Evolutionary conservation across 2,888 invertebrate genomes (phyloP), one percentile per base, ranked within the genome.

Genomic region (Colostygia pectinataria): DNA sequence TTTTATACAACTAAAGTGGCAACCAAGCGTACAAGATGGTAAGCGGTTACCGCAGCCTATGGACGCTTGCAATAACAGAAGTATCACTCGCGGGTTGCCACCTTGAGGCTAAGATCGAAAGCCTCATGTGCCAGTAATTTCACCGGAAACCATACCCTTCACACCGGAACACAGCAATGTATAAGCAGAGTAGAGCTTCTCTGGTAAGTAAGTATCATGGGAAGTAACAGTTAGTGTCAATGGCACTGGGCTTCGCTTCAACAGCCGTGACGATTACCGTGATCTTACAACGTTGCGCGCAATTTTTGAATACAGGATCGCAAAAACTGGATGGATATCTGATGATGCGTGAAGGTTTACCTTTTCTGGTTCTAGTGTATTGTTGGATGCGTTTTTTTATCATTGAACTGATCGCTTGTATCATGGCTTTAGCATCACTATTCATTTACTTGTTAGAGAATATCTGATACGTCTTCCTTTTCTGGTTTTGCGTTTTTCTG

Each of bases 181-280:
- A n/a, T n/a, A n/a, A n/a, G n/a, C n/a, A n/a, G n/a, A 31, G 14
- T 34, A 27, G 43, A 44, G 38, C 27, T 40, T 34, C 39, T 39
- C 42, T 46, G 23, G 27, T n/a, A n/a, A n/a, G n/a, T 42, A 40
- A 48, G 41, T 45, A 43, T 37, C 44, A 45, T 52, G 46, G 52
- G 52, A 33, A 33, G 53, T 42, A 54, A 42, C 49, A 46, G 44
- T 37, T 46, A 55, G 52, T 59, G 54, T 55, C 56, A 51, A 55
- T 56, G 54, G 54, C 53, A 48, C 45, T 39, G 32, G 42, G 56
- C 44, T 41, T 38, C 52, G 55, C 55, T 53, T 56, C 54, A 52
- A 29, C 52, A 50, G 52, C 50, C 53, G 50, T 57, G 51, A 53
- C 52, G 52, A 46, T 45, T 37, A 24, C n/a, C 33, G 44, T 13